Evolutionary conservation across 2,797 vertebrate species (phyloP).

Genomic region (Muraenolepis orangiensis): DNA sequence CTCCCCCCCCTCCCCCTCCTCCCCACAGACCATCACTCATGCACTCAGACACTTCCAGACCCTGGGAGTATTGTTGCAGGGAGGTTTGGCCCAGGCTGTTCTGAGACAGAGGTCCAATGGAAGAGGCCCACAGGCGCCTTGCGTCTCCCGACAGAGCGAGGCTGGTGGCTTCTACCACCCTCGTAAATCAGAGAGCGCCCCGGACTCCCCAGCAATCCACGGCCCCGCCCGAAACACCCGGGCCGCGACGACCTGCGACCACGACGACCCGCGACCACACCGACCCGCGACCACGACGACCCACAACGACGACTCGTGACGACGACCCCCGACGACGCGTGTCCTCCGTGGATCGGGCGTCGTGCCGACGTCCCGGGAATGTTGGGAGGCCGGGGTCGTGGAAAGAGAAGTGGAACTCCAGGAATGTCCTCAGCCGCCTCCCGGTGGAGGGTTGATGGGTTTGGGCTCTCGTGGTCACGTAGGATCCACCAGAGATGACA

Average conservation of each 20-base stretch:
- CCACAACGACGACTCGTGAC: background rate
- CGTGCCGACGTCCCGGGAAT: too few relatives aligned
- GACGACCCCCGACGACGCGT: background rate
- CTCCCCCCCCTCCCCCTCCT: too few relatives aligned
- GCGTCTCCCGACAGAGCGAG: conserved; percentile 46
- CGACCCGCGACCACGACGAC: too few relatives aligned
- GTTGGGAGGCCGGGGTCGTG: too few relatives aligned
- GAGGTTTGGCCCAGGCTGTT: conserved; percentile 30
- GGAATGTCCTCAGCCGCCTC: conserved; percentile 7
- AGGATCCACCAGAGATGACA: conserved; percentile 39
- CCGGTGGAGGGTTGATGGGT: conserved; percentile 5
- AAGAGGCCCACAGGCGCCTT: conserved; percentile 42
- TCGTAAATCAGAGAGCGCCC: conserved; percentile 45
- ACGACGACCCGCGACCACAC: too few relatives aligned
- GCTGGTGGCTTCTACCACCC: conserved; percentile 44
- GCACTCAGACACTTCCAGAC: conserved; percentile 35
- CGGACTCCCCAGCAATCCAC: conserved; percentile 7
- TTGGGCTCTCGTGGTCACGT: conserved; percentile 37
- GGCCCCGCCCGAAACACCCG: conserved; percentile 2
- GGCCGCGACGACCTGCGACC: too few relatives aligned
- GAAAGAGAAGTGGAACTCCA: background rate
- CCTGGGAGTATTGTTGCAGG: conserved; percentile 34
- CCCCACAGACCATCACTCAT: conserved; percentile 36
- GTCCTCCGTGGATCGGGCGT: background rate
- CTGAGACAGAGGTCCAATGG: conserved; percentile 36